A percentile compares a stretch with the other conserved stretches of the same genome.
phyloP scores from a whole-genome alignment of 2,113 vertebrate species.

The Empidonax traillii region DNA sequence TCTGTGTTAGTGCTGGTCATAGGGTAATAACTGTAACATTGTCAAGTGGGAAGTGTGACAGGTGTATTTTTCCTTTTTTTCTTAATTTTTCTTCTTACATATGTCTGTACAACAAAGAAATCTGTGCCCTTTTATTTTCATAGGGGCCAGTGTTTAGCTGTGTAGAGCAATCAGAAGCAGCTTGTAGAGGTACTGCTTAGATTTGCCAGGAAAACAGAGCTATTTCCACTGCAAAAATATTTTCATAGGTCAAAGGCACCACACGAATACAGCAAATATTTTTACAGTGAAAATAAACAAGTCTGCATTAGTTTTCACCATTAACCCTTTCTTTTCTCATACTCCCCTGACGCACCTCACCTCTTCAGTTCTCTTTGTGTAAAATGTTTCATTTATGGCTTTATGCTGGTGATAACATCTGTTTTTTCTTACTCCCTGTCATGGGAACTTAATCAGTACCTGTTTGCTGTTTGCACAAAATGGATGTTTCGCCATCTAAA shows the following conservation, averaged over 20 bases:
- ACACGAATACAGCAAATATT: constrained; percentile 54
- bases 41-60: background rate
- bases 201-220: constrained; percentile 50
- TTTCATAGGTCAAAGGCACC: constrained; percentile 46
- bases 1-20: background rate
- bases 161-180: background rate
- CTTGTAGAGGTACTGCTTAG: background rate
- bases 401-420: background rate
- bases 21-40: background rate
- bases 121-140: background rate
- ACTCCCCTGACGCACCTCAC: accelerated
- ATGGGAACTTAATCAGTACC: background rate
- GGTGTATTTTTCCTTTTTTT: background rate
- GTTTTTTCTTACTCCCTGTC: background rate
- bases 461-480: background rate
- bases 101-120: background rate
- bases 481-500: background rate
- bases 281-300: constrained; percentile 54
- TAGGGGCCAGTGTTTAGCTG: background rate
- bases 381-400: background rate
- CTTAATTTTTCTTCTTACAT: background rate
- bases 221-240: constrained; percentile 58
- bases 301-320: background rate
- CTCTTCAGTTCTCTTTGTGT: background rate
- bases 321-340: constrained; percentile 15